Evolutionary conservation across 2,888 invertebrate species (phyloP).

Genomic region (Cerceris rybyensis): DNA sequence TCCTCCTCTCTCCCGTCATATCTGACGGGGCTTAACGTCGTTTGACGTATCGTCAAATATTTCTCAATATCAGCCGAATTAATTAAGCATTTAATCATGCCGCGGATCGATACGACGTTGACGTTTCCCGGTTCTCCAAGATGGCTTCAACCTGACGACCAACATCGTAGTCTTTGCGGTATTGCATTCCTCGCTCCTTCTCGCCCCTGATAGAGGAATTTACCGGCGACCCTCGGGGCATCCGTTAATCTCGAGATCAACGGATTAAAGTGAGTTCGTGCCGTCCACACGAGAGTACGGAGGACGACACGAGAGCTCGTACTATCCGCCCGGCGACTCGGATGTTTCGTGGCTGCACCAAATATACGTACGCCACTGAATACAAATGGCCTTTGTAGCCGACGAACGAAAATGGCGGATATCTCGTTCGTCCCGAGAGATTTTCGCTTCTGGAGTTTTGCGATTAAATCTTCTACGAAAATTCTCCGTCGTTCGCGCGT

Average conservation of each 20-base stretch:
- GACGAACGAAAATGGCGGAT: background rate
- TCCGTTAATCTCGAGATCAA: slow-evolving; percentile 62
- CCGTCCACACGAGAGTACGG: slow-evolving; percentile 33
- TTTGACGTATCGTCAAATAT: no score
- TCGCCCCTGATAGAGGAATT: slow-evolving; percentile 53
- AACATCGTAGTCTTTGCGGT: slow-evolving; percentile 48
- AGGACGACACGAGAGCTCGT: slow-evolving; percentile 18
- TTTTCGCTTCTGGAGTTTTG: background rate
- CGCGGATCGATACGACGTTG: slow-evolving; percentile 33
- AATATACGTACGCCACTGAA: slow-evolving; percentile 18
- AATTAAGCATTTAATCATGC: no score
- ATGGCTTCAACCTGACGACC: slow-evolving; percentile 31
- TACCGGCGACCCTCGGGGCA: slow-evolving; percentile 50
- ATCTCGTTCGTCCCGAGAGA: background rate
- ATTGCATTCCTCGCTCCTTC: slow-evolving; percentile 57
- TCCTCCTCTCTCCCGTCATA: no score
- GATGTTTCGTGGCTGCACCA: slow-evolving; percentile 23
- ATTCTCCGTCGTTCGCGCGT: no score
- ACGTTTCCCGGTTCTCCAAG: slow-evolving; percentile 37
- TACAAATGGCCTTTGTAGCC: slow-evolving; percentile 20
- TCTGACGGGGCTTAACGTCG: no score
- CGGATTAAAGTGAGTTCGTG: slow-evolving; percentile 58
- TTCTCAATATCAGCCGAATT: no score
- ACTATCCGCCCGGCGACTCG: slow-evolving; percentile 21
- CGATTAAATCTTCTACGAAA: no score